A percentile compares a stretch with the other conserved stretches of the same genome.
Conservation (phyloP, 2,113 vertebrate species). For the Rhegmatorhina hoffmannsi region DNA sequence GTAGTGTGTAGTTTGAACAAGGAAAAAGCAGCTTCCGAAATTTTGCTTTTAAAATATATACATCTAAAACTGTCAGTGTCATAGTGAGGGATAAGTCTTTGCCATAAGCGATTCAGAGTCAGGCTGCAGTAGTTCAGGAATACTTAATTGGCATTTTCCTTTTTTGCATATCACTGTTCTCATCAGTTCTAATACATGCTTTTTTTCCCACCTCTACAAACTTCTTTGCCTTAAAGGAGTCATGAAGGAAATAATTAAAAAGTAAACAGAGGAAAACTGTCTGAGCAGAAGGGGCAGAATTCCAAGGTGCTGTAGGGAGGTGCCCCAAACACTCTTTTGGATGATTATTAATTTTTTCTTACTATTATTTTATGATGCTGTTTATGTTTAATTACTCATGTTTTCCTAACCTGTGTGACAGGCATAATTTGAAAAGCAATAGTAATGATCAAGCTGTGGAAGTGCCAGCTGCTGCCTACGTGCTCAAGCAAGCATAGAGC, state of each 20-base stretch:
- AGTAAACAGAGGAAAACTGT: background rate
- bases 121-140: background rate
- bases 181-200: background rate
- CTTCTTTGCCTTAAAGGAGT: conserved; percentile 11
- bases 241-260: conserved; percentile 47
- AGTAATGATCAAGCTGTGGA: conserved; percentile 19
- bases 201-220: background rate
- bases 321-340: conserved; percentile 10
- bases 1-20: background rate
- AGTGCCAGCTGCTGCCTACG: conserved; percentile 43
- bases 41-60: background rate
- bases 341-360: conserved; percentile 60
- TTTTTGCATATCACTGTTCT: conserved; percentile 41
- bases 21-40: background rate
- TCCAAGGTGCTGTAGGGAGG: conserved; percentile 29
- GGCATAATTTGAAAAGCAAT: conserved; percentile 44
- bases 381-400: conserved; percentile 59
- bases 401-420: conserved; percentile 62
- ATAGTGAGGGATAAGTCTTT: background rate
- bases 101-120: background rate
- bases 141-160: background rate
- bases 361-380: conserved; percentile 23
- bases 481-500: conserved; percentile 52
- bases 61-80: background rate
- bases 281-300: conserved; percentile 34